Percentiles rank a stretch among this genome's conserved stretches.
Evolutionary conservation across 2,113 vertebrate genomes (phyloP).

Genomic region (Pseudois nayaur): DNA sequence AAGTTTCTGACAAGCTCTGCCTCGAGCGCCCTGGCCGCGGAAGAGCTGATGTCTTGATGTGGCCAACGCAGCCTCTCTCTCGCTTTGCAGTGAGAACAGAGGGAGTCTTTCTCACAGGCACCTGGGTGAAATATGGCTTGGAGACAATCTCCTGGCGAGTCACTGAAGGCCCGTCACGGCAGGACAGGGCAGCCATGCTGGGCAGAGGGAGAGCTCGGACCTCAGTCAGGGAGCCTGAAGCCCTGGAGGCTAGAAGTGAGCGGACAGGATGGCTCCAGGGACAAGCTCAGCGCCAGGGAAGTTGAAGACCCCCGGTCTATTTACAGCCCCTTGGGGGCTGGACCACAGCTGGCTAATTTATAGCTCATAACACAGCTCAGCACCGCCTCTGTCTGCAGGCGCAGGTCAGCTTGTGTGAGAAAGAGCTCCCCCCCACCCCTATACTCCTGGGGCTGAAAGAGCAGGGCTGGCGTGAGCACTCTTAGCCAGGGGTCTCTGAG

Average conservation of each 20-base stretch:
- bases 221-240: background rate
- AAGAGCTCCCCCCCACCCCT: background rate
- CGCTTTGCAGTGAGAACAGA: rapidly evolving
- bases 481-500: background rate
- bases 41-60: background rate
- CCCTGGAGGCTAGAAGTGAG: background rate
- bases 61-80: background rate
- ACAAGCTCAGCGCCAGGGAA: background rate
- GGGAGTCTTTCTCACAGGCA: background rate
- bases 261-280: no score
- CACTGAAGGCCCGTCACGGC: background rate
- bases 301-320: background rate
- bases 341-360: background rate
- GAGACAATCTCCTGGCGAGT: background rate
- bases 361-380: background rate
- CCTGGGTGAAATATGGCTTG: background rate
- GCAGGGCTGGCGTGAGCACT: no score
- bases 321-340: background rate
- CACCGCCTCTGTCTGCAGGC: background rate
- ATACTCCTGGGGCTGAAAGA: background rate
- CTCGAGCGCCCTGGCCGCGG: background rate
- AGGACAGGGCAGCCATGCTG: rapidly evolving
- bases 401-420: background rate
- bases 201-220: background rate
- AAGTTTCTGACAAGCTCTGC: background rate